Conservation (phyloP, 2,888 invertebrate species). For the Rhagium mordax region DNA sequence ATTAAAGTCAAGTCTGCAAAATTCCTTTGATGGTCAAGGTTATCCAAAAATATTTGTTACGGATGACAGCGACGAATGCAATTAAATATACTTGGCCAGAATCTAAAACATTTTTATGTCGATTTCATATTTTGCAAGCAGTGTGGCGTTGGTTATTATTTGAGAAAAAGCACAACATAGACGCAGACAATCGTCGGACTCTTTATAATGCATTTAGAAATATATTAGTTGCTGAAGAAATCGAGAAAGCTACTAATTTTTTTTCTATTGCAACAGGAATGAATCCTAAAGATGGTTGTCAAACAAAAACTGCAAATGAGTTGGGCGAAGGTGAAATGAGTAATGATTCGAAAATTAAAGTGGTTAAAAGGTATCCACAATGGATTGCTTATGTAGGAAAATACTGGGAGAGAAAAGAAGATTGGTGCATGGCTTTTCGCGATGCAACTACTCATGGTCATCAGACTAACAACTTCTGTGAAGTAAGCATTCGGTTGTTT, state of each 20-base stretch:
- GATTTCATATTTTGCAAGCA: slow-evolving; percentile 28
- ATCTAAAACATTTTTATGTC: slow-evolving; percentile 20
- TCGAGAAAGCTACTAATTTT: too few relatives aligned
- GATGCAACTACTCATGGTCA: too few relatives aligned
- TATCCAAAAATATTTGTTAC: slow-evolving; percentile 35
- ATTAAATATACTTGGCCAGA: slow-evolving; percentile 17
- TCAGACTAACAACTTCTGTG: too few relatives aligned
- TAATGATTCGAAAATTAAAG: background rate
- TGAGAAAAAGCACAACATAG: slow-evolving; percentile 23
- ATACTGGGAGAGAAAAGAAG: background rate
- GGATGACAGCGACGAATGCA: slow-evolving; percentile 24
- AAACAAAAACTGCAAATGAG: too few relatives aligned
- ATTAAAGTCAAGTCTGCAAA: slow-evolving; percentile 9
- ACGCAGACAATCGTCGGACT: slow-evolving; percentile 8
- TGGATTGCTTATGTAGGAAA: background rate
- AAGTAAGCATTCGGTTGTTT: too few relatives aligned
- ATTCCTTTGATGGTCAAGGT: slow-evolving; percentile 20
- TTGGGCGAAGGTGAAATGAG: too few relatives aligned
- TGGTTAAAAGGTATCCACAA: background rate
- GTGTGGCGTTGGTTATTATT: slow-evolving; percentile 30
- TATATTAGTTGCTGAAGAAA: too few relatives aligned
- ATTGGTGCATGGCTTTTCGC: background rate
- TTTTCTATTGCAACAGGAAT: too few relatives aligned
- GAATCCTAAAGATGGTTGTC: too few relatives aligned
- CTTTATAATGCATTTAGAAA: background rate